phyloP scores from a whole-genome alignment of 2,797 vertebrate genomes.

The Hylomyscus alleni region DNA sequence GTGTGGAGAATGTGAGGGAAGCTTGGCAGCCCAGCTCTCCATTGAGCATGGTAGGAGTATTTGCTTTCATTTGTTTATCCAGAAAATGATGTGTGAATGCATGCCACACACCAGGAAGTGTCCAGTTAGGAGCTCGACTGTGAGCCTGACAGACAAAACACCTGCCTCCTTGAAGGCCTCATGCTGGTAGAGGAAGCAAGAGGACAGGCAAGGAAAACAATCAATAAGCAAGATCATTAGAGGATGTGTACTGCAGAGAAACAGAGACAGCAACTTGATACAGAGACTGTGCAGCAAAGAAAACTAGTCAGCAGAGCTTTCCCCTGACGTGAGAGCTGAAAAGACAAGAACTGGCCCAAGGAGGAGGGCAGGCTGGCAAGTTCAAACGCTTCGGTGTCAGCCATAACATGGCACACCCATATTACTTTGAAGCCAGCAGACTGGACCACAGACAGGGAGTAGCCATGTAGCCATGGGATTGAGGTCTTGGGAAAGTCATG shows the following conservation, averaged over 20 bases:
- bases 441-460: rapidly evolving
- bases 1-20: not conserved
- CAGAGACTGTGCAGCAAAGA: no score
- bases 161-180: not conserved
- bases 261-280: not conserved
- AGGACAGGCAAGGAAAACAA: not conserved
- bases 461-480: not conserved
- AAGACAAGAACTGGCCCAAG: not conserved
- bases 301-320: not conserved
- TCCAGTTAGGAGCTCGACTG: not conserved
- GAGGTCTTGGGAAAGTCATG: not conserved
- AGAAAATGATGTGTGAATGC: not conserved
- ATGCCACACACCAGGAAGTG: not conserved
- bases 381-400: rapidly evolving
- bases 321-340: not conserved
- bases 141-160: not conserved
- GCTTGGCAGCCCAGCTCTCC: not conserved
- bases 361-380: no score
- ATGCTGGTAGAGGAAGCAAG: not conserved
- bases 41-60: no score
- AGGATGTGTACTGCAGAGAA: not conserved
- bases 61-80: not conserved
- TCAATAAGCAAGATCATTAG: not conserved
- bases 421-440: not conserved
- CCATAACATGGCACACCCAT: no score